A percentile compares a stretch with the other conserved stretches of the same genome.
Evolutionary conservation across 2,113 vertebrate genomes (phyloP).

Genomic region (Camelus bactrianus): DNA sequence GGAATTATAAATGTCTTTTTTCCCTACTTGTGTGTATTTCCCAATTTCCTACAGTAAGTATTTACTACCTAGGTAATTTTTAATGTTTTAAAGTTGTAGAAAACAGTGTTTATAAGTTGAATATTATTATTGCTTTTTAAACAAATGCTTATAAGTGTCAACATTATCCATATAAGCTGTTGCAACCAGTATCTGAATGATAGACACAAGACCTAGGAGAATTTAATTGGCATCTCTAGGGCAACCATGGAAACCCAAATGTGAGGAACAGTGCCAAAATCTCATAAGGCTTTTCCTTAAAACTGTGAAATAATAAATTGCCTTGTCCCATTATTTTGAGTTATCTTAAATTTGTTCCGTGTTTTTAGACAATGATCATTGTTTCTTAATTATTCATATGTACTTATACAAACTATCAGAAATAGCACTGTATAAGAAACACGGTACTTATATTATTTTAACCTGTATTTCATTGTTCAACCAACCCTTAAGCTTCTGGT

Average conservation of each 20-base stretch:
- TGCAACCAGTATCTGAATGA: not conserved
- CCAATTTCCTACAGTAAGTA: constrained; percentile 4
- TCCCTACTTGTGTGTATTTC: not conserved
- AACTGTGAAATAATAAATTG: not conserved
- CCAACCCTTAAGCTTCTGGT: not conserved
- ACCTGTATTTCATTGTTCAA: not conserved
- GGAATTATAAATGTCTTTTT: not conserved
- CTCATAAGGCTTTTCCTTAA: not conserved
- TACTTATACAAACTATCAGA: not conserved
- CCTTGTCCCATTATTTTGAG: not conserved
- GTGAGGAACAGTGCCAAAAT: not conserved
- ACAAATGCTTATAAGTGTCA: not conserved
- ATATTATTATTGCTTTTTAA: not conserved
- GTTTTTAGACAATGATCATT: not conserved
- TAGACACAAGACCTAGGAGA: not conserved
- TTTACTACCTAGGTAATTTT: not conserved
- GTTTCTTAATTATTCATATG: not conserved
- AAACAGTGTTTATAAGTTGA: not conserved
- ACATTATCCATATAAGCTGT: no score
- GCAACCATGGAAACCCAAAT: not conserved
- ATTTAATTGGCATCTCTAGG: not conserved
- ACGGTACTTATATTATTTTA: not conserved
- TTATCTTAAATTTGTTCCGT: not conserved
- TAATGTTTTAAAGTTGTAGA: not conserved
- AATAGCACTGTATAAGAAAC: not conserved